Evolutionary conservation across 2,888 invertebrate species (phyloP).

Genomic region (Rotaria socialis): DNA sequence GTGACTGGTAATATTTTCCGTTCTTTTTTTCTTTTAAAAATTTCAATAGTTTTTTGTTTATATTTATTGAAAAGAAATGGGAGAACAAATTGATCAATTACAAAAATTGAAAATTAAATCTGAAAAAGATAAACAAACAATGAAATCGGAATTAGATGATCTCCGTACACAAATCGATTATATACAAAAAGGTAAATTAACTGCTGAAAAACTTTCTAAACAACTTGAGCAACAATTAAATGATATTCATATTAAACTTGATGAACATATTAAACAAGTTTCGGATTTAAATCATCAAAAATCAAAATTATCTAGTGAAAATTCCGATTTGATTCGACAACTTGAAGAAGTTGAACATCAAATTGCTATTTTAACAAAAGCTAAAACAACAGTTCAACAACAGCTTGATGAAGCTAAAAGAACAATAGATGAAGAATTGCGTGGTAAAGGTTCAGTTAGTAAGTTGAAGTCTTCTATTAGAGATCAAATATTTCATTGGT

Average conservation of each 20-base stretch:
- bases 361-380: slow-evolving; percentile 73
- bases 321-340: slow-evolving; percentile 89
- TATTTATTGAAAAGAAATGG: slow-evolving; percentile 68
- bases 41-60: not conserved
- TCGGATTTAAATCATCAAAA: slow-evolving; percentile 78
- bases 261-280: slow-evolving; percentile 91
- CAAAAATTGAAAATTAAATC: slow-evolving; percentile 60
- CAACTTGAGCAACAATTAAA: slow-evolving; percentile 90
- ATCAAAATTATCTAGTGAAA: slow-evolving; percentile 94
- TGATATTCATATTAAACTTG: slow-evolving; percentile 89
- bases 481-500: not conserved
- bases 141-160: slow-evolving; percentile 96
- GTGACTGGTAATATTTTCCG: slow-evolving; percentile 67
- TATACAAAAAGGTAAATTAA: slow-evolving; percentile 94
- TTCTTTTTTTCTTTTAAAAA: not conserved
- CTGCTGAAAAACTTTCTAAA: slow-evolving; percentile 93
- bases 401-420: slow-evolving; percentile 97
- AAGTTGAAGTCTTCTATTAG: not conserved
- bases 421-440: slow-evolving; percentile 86
- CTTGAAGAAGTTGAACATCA: slow-evolving; percentile 97
- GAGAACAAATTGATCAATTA: slow-evolving; percentile 73
- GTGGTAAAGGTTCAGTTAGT: slow-evolving; percentile 55
- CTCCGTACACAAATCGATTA: slow-evolving; percentile 92
- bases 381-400: slow-evolving; percentile 81
- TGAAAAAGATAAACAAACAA: slow-evolving; percentile 97